Conservation (phyloP, 2,113 vertebrate species). For the Bucco capensis region DNA sequence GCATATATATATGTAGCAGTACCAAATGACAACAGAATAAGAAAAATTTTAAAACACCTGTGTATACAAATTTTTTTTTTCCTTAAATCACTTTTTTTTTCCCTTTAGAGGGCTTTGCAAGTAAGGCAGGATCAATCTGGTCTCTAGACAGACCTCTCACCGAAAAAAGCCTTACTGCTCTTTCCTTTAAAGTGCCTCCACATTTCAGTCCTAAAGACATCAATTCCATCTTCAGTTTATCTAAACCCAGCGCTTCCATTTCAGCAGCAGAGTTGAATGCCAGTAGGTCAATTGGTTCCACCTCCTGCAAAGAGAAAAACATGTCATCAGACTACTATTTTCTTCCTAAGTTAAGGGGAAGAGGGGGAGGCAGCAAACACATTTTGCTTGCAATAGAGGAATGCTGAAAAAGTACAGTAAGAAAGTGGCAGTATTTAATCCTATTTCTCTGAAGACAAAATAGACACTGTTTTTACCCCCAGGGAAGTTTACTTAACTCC, state of each 20-base stretch:
- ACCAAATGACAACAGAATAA: background rate
- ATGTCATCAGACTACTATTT: background rate
- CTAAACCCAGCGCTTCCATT: conserved; percentile 85
- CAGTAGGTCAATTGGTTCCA: conserved; percentile 65
- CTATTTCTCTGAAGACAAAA: background rate
- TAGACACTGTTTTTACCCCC: background rate
- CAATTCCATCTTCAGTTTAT: conserved; percentile 83
- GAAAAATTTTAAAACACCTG: background rate
- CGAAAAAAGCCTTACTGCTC: conserved; percentile 85
- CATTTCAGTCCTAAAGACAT: conserved; percentile 86
- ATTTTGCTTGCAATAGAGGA: background rate
- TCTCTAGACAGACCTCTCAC: conserved; percentile 76
- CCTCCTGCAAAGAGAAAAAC: conserved; percentile 38
- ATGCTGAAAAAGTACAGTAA: background rate
- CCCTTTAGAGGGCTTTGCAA: conserved; percentile 80
- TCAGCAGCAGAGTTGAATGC: conserved; percentile 68
- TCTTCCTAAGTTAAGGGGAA: background rate
- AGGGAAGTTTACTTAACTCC: background rate
- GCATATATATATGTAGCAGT: background rate
- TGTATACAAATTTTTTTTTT: background rate
- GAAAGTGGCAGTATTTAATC: background rate
- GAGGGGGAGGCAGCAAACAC: background rate
- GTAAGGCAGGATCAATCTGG: conserved; percentile 79
- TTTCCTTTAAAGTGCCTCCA: conserved; percentile 87
- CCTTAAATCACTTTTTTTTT: conserved; percentile 71